These are phyloP conservation scores for Mycteria americana DNA, from an alignment of 2,797 vertebrate genomes.

Conservation along the genomic window DNA sequence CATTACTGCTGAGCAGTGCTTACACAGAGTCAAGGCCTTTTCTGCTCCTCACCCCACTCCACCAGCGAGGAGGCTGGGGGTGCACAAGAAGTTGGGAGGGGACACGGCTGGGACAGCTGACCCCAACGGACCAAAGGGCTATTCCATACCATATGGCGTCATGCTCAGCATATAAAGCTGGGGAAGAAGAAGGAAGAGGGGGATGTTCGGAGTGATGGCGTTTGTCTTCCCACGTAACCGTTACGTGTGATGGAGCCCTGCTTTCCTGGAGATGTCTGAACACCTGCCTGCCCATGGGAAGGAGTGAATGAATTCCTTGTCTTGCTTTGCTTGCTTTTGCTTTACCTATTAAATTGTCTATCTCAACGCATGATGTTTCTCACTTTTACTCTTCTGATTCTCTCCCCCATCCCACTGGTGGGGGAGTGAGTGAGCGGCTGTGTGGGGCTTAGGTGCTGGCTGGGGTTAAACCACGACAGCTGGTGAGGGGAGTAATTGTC, in stretches of 20 bases:
- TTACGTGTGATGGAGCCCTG: fast-evolving
- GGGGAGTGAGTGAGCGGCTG: fast-evolving
- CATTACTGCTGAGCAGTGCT: fast-evolving
- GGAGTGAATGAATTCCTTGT: too few species aligned
- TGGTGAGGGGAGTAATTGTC: neutral
- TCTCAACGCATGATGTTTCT: neutral
- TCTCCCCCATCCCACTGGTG: fast-evolving
- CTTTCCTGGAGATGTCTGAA: neutral
- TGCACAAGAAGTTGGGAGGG: neutral
- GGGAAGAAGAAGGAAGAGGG: neutral
- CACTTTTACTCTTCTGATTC: neutral
- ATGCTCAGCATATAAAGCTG: neutral
- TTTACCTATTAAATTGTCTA: neutral
- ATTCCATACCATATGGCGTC: neutral
- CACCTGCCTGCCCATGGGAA: too few species aligned
- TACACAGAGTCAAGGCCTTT: neutral
- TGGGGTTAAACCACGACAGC: neutral
- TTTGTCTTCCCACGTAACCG: neutral
- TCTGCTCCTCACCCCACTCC: neutral
- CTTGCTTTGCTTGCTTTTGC: too few species aligned
- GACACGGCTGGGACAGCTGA: neutral
- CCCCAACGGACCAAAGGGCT: neutral
- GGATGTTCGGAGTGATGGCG: fast-evolving
- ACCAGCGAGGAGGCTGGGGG: fast-evolving
- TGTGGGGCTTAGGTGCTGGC: fast-evolving